Evolutionary conservation across 1,140 invertebrate genomes (phyloP).

Genomic region (Euschistus heros): DNA sequence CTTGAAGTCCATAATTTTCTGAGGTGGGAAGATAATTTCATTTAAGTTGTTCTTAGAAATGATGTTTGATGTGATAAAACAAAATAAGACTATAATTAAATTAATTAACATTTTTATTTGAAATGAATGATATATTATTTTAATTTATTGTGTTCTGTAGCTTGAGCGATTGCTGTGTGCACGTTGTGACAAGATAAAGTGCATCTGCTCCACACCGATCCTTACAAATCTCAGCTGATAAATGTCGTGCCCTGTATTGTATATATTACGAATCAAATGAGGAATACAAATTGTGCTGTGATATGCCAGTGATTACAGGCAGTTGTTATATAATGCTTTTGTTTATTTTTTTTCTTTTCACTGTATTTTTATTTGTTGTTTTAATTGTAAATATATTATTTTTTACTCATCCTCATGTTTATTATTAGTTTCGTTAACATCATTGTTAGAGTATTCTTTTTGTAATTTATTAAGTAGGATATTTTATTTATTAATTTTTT

Average conservation of each 20-base stretch:
- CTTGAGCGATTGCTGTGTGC: slow-evolving; percentile 44
- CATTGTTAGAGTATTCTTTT: too few species aligned
- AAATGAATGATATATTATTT: background rate
- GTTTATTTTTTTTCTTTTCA: slow-evolving; percentile 6
- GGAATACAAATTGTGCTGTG: background rate
- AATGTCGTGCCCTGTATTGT: background rate
- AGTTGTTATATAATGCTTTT: background rate
- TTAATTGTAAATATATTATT: background rate
- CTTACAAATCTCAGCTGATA: slow-evolving; percentile 15
- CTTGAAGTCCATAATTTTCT: too few species aligned
- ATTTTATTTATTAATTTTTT: slow-evolving; percentile 7
- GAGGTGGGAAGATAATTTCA: too few species aligned
- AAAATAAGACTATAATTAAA: too few species aligned
- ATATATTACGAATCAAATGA: background rate
- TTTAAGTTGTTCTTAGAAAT: too few species aligned
- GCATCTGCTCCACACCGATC: slow-evolving; percentile 34
- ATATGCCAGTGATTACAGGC: background rate
- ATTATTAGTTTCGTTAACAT: background rate
- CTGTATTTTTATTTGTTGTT: background rate
- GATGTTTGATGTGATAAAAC: too few species aligned
- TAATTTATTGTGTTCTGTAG: slow-evolving; percentile 32
- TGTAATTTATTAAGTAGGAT: too few species aligned
- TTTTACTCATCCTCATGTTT: background rate
- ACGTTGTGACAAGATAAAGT: slow-evolving; percentile 42
- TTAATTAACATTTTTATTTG: too few species aligned